Evolutionary conservation across 92 coral and sea anemone genomes (phyloP).

Genomic region (Muricea muricata): DNA sequence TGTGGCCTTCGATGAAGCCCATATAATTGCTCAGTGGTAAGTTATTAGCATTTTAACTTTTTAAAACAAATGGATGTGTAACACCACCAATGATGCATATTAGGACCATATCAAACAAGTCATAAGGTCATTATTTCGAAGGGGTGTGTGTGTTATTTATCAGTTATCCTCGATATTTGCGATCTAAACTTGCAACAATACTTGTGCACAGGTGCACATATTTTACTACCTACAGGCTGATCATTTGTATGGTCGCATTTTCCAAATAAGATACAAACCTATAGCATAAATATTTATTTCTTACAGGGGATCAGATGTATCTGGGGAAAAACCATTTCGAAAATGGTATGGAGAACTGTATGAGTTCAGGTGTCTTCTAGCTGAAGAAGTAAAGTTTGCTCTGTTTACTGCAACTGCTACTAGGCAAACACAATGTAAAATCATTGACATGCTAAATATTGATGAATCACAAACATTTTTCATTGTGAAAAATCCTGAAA

Average conservation of each 20-base stretch:
- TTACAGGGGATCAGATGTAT: slow-evolving; percentile 18
- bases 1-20: slow-evolving; percentile 10
- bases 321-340: slow-evolving; percentile 11
- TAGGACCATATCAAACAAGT: background rate
- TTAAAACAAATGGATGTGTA: background rate
- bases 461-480: background rate
- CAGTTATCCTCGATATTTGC: too few relatives aligned
- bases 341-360: slow-evolving; percentile 15
- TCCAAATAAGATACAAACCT: background rate
- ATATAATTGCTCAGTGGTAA: slow-evolving; percentile 15
- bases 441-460: slow-evolving; percentile 1
- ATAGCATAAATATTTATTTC: background rate
- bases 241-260: too few relatives aligned
- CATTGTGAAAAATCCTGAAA: background rate
- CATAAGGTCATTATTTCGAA: too few relatives aligned
- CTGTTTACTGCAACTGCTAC: slow-evolving; percentile 17
- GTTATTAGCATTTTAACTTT: background rate
- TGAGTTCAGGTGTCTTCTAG: slow-evolving; percentile 6
- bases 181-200: too few relatives aligned
- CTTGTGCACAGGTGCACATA: too few relatives aligned
- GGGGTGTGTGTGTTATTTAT: too few relatives aligned
- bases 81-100: background rate
- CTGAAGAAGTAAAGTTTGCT: background rate
- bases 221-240: background rate
- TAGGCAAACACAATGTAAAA: background rate